Conservation (phyloP, 1,140 invertebrate genomes). For the Hyles euphorbiae region DNA sequence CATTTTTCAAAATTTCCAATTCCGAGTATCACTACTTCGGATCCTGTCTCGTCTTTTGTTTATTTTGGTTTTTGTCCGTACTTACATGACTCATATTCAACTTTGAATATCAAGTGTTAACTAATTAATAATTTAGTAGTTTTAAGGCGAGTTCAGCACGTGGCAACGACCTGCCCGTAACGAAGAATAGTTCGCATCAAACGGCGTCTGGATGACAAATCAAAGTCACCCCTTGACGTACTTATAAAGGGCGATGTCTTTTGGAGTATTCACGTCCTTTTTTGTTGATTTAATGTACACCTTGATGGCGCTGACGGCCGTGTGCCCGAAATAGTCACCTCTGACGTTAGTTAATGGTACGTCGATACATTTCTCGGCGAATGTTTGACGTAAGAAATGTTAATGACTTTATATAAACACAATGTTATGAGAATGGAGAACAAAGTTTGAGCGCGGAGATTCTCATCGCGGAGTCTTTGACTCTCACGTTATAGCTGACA, state of each 20-base stretch:
- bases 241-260: conserved; percentile 23
- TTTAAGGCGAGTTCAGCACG: background rate
- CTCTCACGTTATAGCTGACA: too few relatives aligned
- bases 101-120: too few relatives aligned
- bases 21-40: too few relatives aligned
- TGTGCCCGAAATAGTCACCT: conserved; percentile 41
- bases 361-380: conserved; percentile 35
- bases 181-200: conserved; percentile 7
- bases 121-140: too few relatives aligned
- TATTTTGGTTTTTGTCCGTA: too few relatives aligned
- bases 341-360: conserved; percentile 38
- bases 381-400: conserved; percentile 47
- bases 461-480: background rate
- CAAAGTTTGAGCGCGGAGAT: background rate
- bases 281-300: conserved; percentile 44
- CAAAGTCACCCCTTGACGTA: conserved; percentile 23
- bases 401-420: conserved; percentile 39
- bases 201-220: conserved; percentile 22
- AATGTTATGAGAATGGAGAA: conserved; percentile 4
- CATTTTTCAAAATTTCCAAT: too few relatives aligned
- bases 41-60: too few relatives aligned
- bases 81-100: too few relatives aligned
- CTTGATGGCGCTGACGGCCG: conserved; percentile 37
- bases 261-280: conserved; percentile 20
- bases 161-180: background rate